phyloP scores from a whole-genome alignment of 1,140 invertebrate genomes.

The Tetramorium simillimum region DNA sequence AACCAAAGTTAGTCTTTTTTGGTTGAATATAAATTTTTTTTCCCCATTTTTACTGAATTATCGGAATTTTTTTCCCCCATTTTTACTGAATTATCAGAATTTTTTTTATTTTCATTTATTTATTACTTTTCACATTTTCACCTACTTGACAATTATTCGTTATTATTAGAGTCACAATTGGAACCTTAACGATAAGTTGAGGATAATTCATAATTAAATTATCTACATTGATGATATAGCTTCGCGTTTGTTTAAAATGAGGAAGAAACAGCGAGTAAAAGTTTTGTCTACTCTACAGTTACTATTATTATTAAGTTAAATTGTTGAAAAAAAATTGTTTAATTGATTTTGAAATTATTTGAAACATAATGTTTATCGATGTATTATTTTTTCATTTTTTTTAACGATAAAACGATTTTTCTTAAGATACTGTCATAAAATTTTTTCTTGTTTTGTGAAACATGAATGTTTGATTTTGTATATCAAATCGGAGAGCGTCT shows the following conservation, averaged over 20 bases:
- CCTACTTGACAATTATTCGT: background rate
- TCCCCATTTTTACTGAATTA: too few species aligned
- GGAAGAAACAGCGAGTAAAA: background rate
- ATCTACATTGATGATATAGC: background rate
- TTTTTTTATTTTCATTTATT: background rate
- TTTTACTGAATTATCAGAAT: too few species aligned
- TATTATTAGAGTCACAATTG: background rate
- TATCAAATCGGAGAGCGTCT: background rate
- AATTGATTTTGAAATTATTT: background rate
- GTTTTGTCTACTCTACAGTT: background rate
- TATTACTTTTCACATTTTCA: background rate
- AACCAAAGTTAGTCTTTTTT: background rate
- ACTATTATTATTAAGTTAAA: background rate
- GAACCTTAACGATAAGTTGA: background rate
- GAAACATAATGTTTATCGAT: background rate
- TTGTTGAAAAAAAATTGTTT: background rate
- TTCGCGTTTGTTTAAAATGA: background rate
- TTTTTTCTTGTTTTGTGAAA: background rate
- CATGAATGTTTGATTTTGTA: background rate
- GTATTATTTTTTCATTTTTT: background rate
- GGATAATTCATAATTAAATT: background rate
- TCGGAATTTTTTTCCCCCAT: too few species aligned
- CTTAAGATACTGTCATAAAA: background rate
- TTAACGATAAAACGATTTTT: background rate
- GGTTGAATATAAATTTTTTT: too few species aligned